Percentiles rank a stretch among this genome's conserved stretches.
These are phyloP conservation scores for Hyposoter dolosus DNA, from an alignment of 2,888 invertebrate genomes.

Conservation along the genomic window DNA sequence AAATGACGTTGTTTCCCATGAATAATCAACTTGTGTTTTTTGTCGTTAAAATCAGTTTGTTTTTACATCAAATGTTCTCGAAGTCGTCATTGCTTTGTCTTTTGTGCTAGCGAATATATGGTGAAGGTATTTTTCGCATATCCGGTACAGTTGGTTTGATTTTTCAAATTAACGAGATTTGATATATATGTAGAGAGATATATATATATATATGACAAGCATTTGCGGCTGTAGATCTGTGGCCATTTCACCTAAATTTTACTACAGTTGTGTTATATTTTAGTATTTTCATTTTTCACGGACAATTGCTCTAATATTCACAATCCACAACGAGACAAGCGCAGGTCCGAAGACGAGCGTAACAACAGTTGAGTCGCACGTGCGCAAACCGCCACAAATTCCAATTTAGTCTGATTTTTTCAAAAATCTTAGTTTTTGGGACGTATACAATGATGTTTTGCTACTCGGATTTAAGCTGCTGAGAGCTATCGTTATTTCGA, in stretches of 20 bases:
- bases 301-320: conserved; percentile 73
- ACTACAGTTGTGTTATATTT: conserved; percentile 29
- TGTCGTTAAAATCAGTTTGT: conserved; percentile 7
- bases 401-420: conserved; percentile 7
- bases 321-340: conserved; percentile 63
- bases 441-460: conserved; percentile 14
- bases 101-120: conserved; percentile 29
- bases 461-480: conserved; percentile 4
- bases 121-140: conserved; percentile 18
- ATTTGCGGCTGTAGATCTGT: conserved; percentile 23
- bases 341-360: conserved; percentile 18
- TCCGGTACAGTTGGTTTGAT: not conserved
- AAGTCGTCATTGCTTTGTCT: not conserved
- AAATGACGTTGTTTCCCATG: conserved; percentile 44
- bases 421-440: conserved; percentile 1
- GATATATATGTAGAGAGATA: not conserved
- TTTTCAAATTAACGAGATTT: conserved; percentile 39
- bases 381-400: conserved; percentile 7
- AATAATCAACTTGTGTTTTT: not conserved
- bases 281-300: conserved; percentile 53
- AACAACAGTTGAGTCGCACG: conserved; percentile 42
- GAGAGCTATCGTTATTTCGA: conserved; percentile 8
- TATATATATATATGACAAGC: conserved; percentile 26
- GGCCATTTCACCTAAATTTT: conserved; percentile 26
- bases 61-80: not conserved